Conservation (phyloP, 2,888 invertebrate genomes). For the Conchocele bisecta region DNA sequence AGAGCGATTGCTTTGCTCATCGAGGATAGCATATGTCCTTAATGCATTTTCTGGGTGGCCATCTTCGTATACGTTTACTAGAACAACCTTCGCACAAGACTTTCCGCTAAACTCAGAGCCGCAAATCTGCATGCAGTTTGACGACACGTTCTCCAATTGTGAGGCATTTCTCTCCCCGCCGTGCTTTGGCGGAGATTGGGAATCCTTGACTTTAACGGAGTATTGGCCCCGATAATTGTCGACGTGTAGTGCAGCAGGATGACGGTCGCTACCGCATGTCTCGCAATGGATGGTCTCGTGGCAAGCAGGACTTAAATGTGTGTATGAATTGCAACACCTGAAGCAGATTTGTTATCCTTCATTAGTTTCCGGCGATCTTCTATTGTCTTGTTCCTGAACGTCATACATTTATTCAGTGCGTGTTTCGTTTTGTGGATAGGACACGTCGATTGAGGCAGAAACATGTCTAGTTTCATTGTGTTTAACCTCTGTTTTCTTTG, state of each 20-base stretch:
- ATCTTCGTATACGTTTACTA: conserved; percentile 16
- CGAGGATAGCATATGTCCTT: conserved; percentile 25
- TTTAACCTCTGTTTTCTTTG: neutral
- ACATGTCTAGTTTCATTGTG: neutral
- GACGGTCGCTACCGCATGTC: conserved; percentile 4
- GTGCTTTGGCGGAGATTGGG: neutral
- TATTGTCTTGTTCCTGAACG: conserved; percentile 12
- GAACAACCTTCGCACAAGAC: conserved; percentile 40
- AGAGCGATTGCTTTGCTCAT: conserved; percentile 45
- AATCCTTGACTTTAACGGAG: no score
- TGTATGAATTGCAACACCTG: conserved; percentile 14
- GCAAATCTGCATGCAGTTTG: conserved; percentile 31
- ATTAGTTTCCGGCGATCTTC: conserved; percentile 10
- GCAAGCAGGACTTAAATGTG: conserved; percentile 5
- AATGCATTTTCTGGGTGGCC: neutral
- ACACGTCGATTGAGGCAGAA: neutral
- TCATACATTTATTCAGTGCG: conserved; percentile 23
- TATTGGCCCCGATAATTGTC: no score
- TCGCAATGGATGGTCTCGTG: conserved; percentile 1
- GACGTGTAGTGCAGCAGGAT: conserved; percentile 15
- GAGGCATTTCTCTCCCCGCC: conserved; percentile 2
- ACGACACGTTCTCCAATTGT: neutral
- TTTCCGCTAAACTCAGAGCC: conserved; percentile 17
- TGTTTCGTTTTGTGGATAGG: conserved; percentile 13
- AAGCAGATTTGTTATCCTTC: conserved; percentile 18